These are phyloP conservation scores for Sialis lutaria DNA, from an alignment of 2,888 invertebrate genomes.

Conservation along the genomic window DNA sequence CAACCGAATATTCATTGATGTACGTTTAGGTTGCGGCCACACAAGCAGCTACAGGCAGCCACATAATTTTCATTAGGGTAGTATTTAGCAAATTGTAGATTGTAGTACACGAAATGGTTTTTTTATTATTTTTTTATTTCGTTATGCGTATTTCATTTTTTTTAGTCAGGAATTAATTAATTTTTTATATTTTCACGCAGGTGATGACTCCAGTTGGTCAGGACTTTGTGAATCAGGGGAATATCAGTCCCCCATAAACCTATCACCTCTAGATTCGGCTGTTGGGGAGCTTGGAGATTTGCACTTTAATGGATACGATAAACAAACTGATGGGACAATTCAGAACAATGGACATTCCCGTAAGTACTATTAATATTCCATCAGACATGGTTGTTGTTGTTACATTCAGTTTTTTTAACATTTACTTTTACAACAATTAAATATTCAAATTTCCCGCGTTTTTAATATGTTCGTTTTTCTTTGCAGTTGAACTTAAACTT, in stretches of 20 bases:
- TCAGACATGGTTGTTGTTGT: neutral
- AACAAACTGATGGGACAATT: slow-evolving; percentile 28
- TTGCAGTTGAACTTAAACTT: slow-evolving; percentile 20
- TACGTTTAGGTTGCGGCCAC: no score
- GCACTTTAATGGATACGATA: slow-evolving; percentile 37
- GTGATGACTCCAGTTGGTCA: slow-evolving; percentile 33
- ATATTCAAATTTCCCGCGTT: neutral
- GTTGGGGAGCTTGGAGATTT: slow-evolving; percentile 29
- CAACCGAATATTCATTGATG: no score
- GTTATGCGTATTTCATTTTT: no score
- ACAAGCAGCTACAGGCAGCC: no score
- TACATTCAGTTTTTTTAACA: no score
- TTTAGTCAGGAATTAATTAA: no score
- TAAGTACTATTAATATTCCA: slow-evolving; percentile 19
- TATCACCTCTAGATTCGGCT: slow-evolving; percentile 34
- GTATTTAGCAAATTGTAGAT: no score
- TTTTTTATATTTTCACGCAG: slow-evolving; percentile 2
- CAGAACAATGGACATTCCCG: slow-evolving; percentile 55
- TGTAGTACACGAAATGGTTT: no score
- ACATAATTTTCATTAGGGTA: no score
- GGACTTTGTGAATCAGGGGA: slow-evolving; percentile 42
- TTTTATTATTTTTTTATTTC: no score
- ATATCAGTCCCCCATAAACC: slow-evolving; percentile 63
- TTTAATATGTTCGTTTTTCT: slow-evolving; percentile 6
- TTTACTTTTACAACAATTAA: no score